Percentiles rank a stretch among this genome's conserved stretches.
These are phyloP conservation scores for Trichoplusia ni DNA, from an alignment of 1,140 invertebrate species.

Conservation along the genomic window DNA sequence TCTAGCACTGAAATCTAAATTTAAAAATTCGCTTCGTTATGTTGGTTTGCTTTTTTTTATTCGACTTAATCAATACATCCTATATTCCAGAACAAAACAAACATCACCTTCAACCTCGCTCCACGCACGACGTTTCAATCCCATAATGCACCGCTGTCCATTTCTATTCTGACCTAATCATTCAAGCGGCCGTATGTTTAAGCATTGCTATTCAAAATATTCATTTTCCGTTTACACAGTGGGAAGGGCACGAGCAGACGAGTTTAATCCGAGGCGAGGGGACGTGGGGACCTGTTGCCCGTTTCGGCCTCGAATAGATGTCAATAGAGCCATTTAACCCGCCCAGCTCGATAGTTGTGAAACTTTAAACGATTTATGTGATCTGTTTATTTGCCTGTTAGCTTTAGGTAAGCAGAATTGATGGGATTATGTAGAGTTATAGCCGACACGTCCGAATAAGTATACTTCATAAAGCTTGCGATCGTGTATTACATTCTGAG, in stretches of 20 bases:
- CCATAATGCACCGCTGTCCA: neutral
- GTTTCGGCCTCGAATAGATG: neutral
- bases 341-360: slow-evolving; percentile 4
- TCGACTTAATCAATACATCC: too few species aligned
- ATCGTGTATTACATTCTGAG: too few species aligned
- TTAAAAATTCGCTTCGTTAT: too few species aligned
- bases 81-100: too few species aligned
- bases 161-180: slow-evolving; percentile 10
- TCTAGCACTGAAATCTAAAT: too few species aligned
- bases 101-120: too few species aligned
- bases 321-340: slow-evolving; percentile 15
- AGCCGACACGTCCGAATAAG: too few species aligned
- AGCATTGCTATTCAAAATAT: slow-evolving; percentile 12
- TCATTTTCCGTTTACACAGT: slow-evolving; percentile 24
- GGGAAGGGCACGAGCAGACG: neutral
- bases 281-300: slow-evolving; percentile 17
- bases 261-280: slow-evolving; percentile 15
- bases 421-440: too few species aligned
- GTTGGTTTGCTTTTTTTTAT: too few species aligned
- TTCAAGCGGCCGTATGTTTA: slow-evolving; percentile 17
- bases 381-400: neutral
- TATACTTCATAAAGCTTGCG: too few species aligned
- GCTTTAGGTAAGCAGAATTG: too few species aligned
- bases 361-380: neutral
- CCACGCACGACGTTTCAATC: too few species aligned